Evolutionary conservation across 2,797 vertebrate species (phyloP).

Genomic region (Rhabdophis nuchalis): DNA sequence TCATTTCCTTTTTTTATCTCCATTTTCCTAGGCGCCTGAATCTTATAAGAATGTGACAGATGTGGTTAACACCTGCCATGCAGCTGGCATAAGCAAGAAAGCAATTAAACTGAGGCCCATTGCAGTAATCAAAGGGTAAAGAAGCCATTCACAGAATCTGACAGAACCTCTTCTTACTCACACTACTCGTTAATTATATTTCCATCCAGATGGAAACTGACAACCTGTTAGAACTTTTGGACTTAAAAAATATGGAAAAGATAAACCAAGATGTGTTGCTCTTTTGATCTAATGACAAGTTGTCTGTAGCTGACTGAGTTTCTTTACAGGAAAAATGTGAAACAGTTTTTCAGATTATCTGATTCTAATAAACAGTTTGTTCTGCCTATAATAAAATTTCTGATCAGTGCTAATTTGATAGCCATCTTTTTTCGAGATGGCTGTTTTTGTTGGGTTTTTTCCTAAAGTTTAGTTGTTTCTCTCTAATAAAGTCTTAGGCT

Average conservation of each 20-base stretch:
- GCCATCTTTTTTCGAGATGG: background rate
- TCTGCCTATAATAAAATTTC: background rate
- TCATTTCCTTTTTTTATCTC: conserved; percentile 5
- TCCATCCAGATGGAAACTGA: conserved; percentile 9
- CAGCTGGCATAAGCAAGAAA: conserved; percentile 96
- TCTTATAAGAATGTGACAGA: conserved; percentile 98
- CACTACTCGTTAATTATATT: conserved; percentile 21
- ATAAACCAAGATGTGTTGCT: conserved; percentile 10
- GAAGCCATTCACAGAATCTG: conserved; percentile 37
- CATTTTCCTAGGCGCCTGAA: conserved; percentile 84
- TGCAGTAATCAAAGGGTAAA: conserved; percentile 94
- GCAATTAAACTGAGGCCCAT: conserved; percentile 95
- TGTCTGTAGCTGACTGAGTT: conserved; percentile 7
- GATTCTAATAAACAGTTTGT: background rate
- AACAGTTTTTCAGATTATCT: background rate
- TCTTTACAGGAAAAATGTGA: conserved; percentile 24
- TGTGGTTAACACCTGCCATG: conserved; percentile 94
- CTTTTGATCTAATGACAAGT: conserved; percentile 9
- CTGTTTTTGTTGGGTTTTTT: background rate
- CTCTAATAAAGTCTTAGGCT: background rate
- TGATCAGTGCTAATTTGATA: background rate
- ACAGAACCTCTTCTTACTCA: conserved; percentile 22
- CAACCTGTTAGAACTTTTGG: conserved; percentile 22
- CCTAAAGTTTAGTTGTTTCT: background rate
- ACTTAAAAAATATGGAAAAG: conserved; percentile 12